Evolutionary conservation across 2,113 vertebrate species (phyloP).

Genomic region (Xyliphius kryptos): DNA sequence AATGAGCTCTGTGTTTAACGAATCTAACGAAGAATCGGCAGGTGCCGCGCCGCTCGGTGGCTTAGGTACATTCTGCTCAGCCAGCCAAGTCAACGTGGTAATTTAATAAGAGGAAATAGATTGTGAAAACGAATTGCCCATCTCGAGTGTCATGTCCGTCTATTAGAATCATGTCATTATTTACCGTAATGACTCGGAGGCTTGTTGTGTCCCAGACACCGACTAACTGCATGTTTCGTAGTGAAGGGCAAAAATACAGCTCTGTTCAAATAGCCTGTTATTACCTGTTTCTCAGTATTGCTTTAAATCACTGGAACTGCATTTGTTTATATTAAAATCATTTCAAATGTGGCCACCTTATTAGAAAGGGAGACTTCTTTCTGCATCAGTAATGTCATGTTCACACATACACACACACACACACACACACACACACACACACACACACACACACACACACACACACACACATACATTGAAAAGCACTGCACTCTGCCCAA

Average conservation of each 20-base stretch:
- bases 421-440: conserved; percentile 1
- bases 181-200: conserved; percentile 33
- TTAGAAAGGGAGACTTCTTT: conserved; percentile 1
- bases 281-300: neutral
- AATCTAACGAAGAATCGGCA: conserved; percentile 53
- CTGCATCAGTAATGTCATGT: conserved; percentile 8
- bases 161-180: conserved; percentile 44
- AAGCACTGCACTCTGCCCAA: conserved; percentile 25
- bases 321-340: neutral
- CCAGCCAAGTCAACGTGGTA: conserved; percentile 63
- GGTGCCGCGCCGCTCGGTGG: conserved; percentile 38
- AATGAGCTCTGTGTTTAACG: conserved; percentile 58
- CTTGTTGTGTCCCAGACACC: conserved; percentile 27
- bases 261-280: conserved; percentile 19
- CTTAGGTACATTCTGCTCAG: conserved; percentile 32
- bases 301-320: conserved; percentile 8
- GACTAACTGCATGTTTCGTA: conserved; percentile 6
- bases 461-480: no score
- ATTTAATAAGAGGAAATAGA: conserved; percentile 55
- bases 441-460: conserved; percentile 9
- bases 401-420: no score
- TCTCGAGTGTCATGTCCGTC: conserved; percentile 50
- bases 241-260: conserved; percentile 5
- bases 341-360: conserved; percentile 4
- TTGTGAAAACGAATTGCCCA: conserved; percentile 51